Evolutionary conservation across 2,888 invertebrate genomes (phyloP), one percentile per base, ranked within the genome.

Genomic region (Drosophila pegasa): DNA sequence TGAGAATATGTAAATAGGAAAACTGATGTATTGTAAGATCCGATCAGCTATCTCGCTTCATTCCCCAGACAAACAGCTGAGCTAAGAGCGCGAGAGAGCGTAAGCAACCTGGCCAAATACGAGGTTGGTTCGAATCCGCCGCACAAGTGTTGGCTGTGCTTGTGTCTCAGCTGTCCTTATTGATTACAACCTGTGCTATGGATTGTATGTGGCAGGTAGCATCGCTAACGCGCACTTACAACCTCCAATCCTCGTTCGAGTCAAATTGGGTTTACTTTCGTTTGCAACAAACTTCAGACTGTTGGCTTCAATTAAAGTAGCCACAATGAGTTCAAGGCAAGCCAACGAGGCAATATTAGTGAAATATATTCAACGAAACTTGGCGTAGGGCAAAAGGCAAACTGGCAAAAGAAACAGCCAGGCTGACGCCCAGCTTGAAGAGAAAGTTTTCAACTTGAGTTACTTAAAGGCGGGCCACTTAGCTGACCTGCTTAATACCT

Each of bases 371-470:
- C 25, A 54, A n/a, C 16, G 27, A 47, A 51, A 37, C 54, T 55
- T 12, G 33, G 9, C 33, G 4, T 8, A 8, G 33, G n/a, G 14
- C 5, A n/a, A 16, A 8, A 8, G n/a, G 14, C 5, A n/a, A 16
- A 18, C 29, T 50, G n/a, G 7, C 22, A 10, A 25, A 12, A 29
- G 37, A 37, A 18, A 37, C 31, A 29, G 20, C 22, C n/a, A 31
- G 20, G 8, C 29, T 18, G 29, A 12, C 14, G 20, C 35, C 5
- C 38, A 67, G 76, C 57, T 56, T 57, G 14, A 33, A 20, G 31
- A 10, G 31, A 22, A 84, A 78, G 67, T 81, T 84, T 58, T 50
- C 47, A 78, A 75, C 67, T 69, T 62, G 51, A 43, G 67, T 78
- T 61, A 41, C 41, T 71, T 71, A 58, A 61, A 71, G 69, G 35